A percentile compares a stretch with the other conserved stretches of the same genome.
Evolutionary conservation across 2,888 invertebrate species (phyloP).

Genomic region (Hoplodrina ambigua): DNA sequence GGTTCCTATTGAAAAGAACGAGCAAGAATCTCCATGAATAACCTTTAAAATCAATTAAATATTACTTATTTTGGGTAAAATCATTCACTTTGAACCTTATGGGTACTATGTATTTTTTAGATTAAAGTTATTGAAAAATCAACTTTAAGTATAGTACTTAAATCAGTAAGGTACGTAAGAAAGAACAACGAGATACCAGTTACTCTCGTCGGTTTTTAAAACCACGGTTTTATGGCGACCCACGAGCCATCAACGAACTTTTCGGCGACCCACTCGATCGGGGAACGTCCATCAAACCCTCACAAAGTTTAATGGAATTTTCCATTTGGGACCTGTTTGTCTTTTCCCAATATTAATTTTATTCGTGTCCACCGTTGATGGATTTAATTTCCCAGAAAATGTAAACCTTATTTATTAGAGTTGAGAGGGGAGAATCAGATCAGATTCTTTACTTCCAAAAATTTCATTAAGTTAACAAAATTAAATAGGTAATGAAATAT

Average conservation of each 20-base stretch:
- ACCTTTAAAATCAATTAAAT: no score
- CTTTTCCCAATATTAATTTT: conserved; percentile 6
- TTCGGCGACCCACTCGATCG: background rate
- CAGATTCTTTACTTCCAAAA: conserved; percentile 14
- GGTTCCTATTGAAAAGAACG: no score
- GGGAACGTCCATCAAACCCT: background rate
- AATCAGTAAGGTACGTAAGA: no score
- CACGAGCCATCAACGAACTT: background rate
- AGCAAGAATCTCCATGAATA: no score
- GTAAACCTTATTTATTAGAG: conserved; percentile 5
- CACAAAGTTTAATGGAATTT: conserved; percentile 3
- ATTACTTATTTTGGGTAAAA: no score
- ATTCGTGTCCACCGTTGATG: background rate
- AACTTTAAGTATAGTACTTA: no score
- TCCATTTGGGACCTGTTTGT: conserved; percentile 3
- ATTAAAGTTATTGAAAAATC: no score
- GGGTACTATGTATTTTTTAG: no score
- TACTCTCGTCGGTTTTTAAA: background rate
- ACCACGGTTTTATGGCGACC: no score
- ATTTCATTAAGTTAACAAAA: conserved; percentile 16
- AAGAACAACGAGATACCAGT: no score
- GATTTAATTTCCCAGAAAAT: conserved; percentile 26
- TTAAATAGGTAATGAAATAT: background rate
- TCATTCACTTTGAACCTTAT: no score
- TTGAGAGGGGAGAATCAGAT: conserved; percentile 11